Percentiles rank a stretch among this genome's conserved stretches.
phyloP scores from a whole-genome alignment of 2,888 invertebrate genomes.

The Dinocampus coccinellae region DNA sequence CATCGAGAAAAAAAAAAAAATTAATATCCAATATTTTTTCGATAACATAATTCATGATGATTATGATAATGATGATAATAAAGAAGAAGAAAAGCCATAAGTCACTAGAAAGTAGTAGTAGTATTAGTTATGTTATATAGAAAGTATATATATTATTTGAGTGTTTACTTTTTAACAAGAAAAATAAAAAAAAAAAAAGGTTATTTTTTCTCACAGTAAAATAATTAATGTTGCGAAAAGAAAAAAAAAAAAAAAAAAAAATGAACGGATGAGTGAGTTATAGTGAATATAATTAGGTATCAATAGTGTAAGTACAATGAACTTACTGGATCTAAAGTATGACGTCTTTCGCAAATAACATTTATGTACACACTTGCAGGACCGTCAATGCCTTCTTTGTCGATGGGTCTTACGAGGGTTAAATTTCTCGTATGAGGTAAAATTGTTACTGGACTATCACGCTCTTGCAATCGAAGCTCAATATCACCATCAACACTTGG shows the following conservation, averaged over 20 bases:
- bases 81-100: not conserved
- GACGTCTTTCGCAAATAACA: constrained; percentile 85
- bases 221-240: not conserved
- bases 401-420: constrained; percentile 81
- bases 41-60: too few species aligned
- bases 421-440: constrained; percentile 84
- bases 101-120: not conserved
- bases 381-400: constrained; percentile 87
- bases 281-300: not conserved
- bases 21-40: constrained; percentile 1
- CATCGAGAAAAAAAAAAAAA: not conserved
- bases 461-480: constrained; percentile 82
- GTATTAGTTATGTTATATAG: too few species aligned
- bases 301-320: constrained; percentile 9
- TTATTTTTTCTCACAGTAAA: not conserved
- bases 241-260: not conserved
- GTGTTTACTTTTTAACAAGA: constrained; percentile 31
- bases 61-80: too few species aligned
- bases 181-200: constrained; percentile 5
- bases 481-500: constrained; percentile 84
- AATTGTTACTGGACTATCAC: constrained; percentile 84
- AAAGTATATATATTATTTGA: too few species aligned
- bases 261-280: constrained; percentile 6
- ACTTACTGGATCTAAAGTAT: constrained; percentile 82
- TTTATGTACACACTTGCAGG: constrained; percentile 89